Conservation (phyloP, 2,888 invertebrate species). For the Brachyptera putata region DNA sequence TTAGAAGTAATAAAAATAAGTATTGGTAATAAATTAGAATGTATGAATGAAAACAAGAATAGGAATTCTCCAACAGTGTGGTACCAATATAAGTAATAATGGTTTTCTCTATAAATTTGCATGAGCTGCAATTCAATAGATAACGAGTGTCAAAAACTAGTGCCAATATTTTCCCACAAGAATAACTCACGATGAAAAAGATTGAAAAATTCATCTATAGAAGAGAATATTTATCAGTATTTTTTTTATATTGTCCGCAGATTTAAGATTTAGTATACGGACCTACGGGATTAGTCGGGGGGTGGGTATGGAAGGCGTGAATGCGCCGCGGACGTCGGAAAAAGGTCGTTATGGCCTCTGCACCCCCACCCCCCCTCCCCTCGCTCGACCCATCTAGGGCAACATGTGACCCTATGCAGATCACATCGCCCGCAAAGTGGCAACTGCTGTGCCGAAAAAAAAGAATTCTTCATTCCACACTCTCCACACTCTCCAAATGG, state of each 20-base stretch:
- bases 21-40: too few species aligned
- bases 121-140: too few species aligned
- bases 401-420: constrained; percentile 26
- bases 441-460: constrained; percentile 28
- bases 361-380: background rate
- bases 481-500: constrained; percentile 24
- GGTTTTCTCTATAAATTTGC: too few species aligned
- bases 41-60: too few species aligned
- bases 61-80: too few species aligned
- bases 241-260: constrained; percentile 16
- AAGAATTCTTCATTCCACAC: constrained; percentile 6
- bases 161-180: background rate
- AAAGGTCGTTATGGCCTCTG: constrained; percentile 20
- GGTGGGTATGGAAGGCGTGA: constrained; percentile 9
- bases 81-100: too few species aligned
- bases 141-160: too few species aligned
- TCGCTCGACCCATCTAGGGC: background rate
- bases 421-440: constrained; percentile 26
- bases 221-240: constrained; percentile 9
- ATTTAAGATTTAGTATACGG: constrained; percentile 20
- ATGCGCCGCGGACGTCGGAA: constrained; percentile 5
- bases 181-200: too few species aligned
- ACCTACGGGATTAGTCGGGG: constrained; percentile 14
- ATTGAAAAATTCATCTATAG: too few species aligned
- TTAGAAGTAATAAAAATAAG: too few species aligned